Base-by-base conservation (phyloP, 1,140 invertebrate species). In the Trichomalopsis sarcophagae region DNA sequence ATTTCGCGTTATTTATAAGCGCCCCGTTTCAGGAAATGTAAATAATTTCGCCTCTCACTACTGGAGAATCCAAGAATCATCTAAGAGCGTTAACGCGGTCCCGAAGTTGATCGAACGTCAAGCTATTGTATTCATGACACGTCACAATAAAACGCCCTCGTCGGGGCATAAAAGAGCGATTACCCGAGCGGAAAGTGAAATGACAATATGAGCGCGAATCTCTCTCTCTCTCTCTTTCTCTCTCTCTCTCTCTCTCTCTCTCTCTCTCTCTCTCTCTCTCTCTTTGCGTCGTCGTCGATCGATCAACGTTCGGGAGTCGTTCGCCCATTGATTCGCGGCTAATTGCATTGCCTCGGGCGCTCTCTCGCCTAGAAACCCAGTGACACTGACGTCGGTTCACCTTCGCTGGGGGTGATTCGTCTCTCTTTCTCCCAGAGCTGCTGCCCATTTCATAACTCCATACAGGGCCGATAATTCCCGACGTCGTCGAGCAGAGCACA, bases 341-440 rank as follows among this genome's bases (percentile, higher is more conserved):
- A 89, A 90, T 90, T 88, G 86, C 86, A 87, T 90, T 89, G 87
- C 82, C 87, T 86, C 77, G 84, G 85, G 84, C 80, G 84, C 87
- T 47, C 4, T 90, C 87, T 89, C 85, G 85, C 89, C 89, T 79
- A 90, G 87, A 90, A 87, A 90, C 90, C 87, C 86, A 89, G 87
- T 90, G 90, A 90, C 90, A 90, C 88, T 88, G 89, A 87, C 86
- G 86, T 88, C 86, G 79, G 81, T 84, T 14, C 40, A 11, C 30
- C 36, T 5, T 11, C 11, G n/a, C 36, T 4, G 1, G 13, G 40
- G 81, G 23, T 76, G 68, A 36, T 82, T 75, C 44, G 50, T 76
- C 13, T 62, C 27, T 33, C 17, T 21, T 23, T 81, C 77, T 40
- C 84, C 86, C 33, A 4, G 33, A 36, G 66, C 81, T 75, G 30